Percentiles rank a stretch among this genome's conserved stretches.
Evolutionary conservation across 2,888 invertebrate genomes (phyloP).

Genomic region (Dendrolimus pini): DNA sequence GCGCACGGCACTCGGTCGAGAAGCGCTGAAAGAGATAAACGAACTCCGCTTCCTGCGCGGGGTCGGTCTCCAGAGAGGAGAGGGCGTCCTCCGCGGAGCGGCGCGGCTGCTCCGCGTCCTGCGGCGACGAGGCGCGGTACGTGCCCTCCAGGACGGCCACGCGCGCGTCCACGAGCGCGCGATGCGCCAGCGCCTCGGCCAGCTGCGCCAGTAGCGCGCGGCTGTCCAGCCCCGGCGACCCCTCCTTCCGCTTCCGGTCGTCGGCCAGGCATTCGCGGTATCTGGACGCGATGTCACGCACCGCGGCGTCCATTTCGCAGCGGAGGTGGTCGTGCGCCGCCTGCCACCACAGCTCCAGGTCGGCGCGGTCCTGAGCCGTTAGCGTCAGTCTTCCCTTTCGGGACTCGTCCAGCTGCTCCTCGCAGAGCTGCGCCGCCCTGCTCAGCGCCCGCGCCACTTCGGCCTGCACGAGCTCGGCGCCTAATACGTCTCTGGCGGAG

Average conservation of each 20-base stretch:
- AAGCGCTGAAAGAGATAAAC: conserved; percentile 80
- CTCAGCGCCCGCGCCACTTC: conserved; percentile 85
- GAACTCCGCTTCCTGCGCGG: conserved; percentile 80
- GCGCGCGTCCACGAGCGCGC: conserved; percentile 82
- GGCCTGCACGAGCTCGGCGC: conserved; percentile 84
- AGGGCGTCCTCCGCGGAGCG: conserved; percentile 52
- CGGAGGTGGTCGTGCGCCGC: conserved; percentile 83
- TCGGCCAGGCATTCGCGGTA: conserved; percentile 80
- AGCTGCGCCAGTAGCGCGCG: conserved; percentile 34
- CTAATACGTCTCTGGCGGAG: conserved; percentile 84
- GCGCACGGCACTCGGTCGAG: conserved; percentile 78
- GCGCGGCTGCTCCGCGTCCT: conserved; percentile 17
- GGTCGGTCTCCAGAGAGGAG: conserved; percentile 72
- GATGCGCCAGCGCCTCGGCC: conserved; percentile 39
- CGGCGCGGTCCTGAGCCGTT: conserved; percentile 81
- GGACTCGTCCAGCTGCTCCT: conserved; percentile 74
- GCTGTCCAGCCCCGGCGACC: conserved; percentile 56
- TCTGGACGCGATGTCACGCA: conserved; percentile 80
- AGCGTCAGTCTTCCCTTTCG: conserved; percentile 77
- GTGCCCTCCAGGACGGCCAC: conserved; percentile 81
- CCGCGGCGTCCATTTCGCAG: conserved; percentile 83
- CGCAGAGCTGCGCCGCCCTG: conserved; percentile 82
- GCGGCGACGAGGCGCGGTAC: conserved; percentile 45
- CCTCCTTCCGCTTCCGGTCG: conserved; percentile 22
- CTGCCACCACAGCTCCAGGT: conserved; percentile 85